Evolutionary conservation across 2,888 invertebrate species (phyloP).

Genomic region (Zygaena filipendulae): DNA sequence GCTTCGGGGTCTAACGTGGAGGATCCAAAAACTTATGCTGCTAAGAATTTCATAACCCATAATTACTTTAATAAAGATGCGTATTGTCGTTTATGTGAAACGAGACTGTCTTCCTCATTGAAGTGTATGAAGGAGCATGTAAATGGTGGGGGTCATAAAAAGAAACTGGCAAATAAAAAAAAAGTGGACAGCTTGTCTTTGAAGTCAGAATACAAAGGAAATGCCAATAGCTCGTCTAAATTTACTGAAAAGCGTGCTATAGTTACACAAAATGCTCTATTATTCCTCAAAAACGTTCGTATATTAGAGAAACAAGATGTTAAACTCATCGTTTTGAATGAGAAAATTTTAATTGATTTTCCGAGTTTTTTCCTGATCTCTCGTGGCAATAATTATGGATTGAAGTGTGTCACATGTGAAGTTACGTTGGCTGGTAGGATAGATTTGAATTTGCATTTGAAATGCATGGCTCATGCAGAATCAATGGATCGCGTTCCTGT

Average conservation of each 20-base stretch:
- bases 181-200: too few species aligned
- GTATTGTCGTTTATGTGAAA: conserved; percentile 19
- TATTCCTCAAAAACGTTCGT: too few species aligned
- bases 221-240: too few species aligned
- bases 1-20: too few species aligned
- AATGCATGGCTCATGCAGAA: conserved; percentile 12
- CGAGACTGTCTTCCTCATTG: conserved; percentile 13
- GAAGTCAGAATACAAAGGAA: too few species aligned
- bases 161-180: too few species aligned
- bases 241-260: too few species aligned
- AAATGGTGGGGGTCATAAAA: conserved; percentile 16
- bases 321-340: too few species aligned
- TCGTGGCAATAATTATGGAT: not conserved
- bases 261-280: too few species aligned
- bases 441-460: conserved; percentile 1
- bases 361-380: conserved; percentile 19
- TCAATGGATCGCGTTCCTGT: conserved; percentile 15
- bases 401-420: conserved; percentile 20
- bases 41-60: conserved; percentile 17
- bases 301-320: too few species aligned
- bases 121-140: conserved; percentile 20
- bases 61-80: conserved; percentile 10
- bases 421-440: too few species aligned
- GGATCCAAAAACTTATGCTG: too few species aligned
- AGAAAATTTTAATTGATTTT: conserved; percentile 20